phyloP scores from a whole-genome alignment of 2,113 vertebrate species.

The Synchiropus splendidus region DNA sequence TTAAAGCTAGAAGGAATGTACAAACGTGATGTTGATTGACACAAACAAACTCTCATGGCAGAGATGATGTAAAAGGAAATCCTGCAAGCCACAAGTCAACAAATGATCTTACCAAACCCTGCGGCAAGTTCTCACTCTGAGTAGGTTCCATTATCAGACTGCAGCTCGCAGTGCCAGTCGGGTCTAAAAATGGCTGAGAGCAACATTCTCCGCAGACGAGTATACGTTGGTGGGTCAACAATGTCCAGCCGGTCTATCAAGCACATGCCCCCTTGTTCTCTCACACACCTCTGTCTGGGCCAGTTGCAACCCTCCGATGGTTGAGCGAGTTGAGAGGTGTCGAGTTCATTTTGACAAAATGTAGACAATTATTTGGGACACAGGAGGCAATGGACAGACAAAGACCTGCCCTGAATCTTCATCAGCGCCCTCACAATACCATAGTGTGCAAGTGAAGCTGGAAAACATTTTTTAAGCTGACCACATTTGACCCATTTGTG shows the following conservation, averaged over 20 bases:
- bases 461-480: too few relatives aligned
- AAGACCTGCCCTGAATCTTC: too few relatives aligned
- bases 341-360: too few relatives aligned
- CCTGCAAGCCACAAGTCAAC: neutral
- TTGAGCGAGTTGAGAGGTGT: too few relatives aligned
- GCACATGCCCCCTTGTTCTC: conserved; percentile 20
- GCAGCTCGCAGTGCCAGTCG: conserved; percentile 35
- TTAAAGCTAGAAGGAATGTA: neutral
- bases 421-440: too few relatives aligned
- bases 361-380: too few relatives aligned
- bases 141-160: conserved; percentile 48
- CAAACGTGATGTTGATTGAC: neutral
- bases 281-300: conserved; percentile 22
- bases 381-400: too few relatives aligned
- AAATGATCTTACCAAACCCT: conserved; percentile 36
- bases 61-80: conserved; percentile 3
- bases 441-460: too few relatives aligned
- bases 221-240: conserved; percentile 50
- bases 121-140: conserved; percentile 16
- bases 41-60: neutral
- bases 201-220: conserved; percentile 46
- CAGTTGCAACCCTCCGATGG: too few relatives aligned
- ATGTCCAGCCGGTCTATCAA: conserved; percentile 41
- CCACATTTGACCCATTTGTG: too few relatives aligned
- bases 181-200: conserved; percentile 53